These are phyloP conservation scores for Paedocypris micromegethes DNA, from an alignment of 2,797 vertebrate species.

Conservation along the genomic window DNA sequence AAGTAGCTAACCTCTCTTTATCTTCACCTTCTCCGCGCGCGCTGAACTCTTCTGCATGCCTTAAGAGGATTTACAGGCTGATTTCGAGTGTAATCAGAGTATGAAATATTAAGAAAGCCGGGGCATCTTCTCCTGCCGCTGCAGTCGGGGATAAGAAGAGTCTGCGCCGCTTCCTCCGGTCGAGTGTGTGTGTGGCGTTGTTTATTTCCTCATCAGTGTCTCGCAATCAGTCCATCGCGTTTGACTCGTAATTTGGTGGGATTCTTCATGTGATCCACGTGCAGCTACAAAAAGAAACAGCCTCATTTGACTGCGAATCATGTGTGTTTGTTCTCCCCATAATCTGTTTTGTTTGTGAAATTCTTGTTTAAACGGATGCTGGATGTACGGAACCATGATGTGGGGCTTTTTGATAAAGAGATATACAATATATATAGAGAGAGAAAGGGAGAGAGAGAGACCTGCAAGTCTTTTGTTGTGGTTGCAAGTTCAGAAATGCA, in stretches of 20 bases:
- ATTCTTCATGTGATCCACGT: not conserved
- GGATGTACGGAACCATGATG: no score
- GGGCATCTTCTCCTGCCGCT: slow-evolving; percentile 70
- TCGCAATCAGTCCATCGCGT: not conserved
- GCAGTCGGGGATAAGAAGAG: slow-evolving; percentile 41
- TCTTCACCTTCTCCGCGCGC: slow-evolving; percentile 36
- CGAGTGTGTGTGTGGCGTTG: slow-evolving; percentile 16
- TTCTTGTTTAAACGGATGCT: no score
- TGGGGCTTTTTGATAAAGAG: no score
- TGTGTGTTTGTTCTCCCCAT: no score
- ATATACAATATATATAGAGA: no score
- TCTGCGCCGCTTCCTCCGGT: not conserved
- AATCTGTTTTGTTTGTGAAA: no score
- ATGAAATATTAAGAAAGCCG: slow-evolving; percentile 68
- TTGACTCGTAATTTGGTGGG: not conserved
- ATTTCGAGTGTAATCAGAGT: slow-evolving; percentile 78
- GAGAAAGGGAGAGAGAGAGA: no score
- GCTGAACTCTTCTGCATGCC: slow-evolving; percentile 79
- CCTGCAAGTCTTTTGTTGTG: no score
- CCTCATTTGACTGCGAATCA: no score
- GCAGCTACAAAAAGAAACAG: no score
- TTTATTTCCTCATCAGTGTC: slow-evolving; percentile 5
- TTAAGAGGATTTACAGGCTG: slow-evolving; percentile 81
- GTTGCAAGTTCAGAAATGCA: no score
- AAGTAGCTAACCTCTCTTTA: slow-evolving; percentile 72